Evolutionary conservation across 2,113 vertebrate genomes (phyloP), one percentile per base, ranked within the genome.

Genomic region (Cavia aperea): DNA sequence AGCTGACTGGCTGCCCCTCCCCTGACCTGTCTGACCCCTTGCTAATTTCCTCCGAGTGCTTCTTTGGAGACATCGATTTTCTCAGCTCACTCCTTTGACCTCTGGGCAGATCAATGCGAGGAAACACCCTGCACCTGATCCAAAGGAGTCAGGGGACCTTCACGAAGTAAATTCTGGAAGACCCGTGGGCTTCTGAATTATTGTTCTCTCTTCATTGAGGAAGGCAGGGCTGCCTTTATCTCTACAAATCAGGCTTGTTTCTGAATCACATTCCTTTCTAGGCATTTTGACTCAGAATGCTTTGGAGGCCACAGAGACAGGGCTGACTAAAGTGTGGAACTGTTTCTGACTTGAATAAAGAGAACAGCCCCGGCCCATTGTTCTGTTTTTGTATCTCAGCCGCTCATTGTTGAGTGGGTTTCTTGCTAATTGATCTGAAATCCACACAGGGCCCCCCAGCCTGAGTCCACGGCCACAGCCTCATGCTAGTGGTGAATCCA

Each of bases 301-400:
- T 72, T 18, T 36, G 24, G 9, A 91, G 56, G 84, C 66, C 36
- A 36, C 19, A 51, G 29, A 75, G 68, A 56, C 86, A 23, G 91
- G 7, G 33, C 62, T 46, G 72, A 72, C 62, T 78, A 60, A 93
- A 77, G 70, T 3, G 56, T 33, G 2, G 26, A 54, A 19, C 65
- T 93, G 90, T 81, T 94, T 90, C 49, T 56, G 46, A 85, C 54
- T 60, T 73, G 82, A 84, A 86, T 81, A 90, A 93, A 94, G 66
- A 78, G 91, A 65, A 72, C 82, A 65, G 86, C 63, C 63, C 23
- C 26, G 21, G 85, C 54, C 43, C 91, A 49, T 84, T 66, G 63
- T 63, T 70, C 90, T 83, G 60, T 54, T 88, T 87, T 92, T 66
- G 24, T 51, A 46, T 82, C 73, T 93, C 33, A 91, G 77, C 70